Evolutionary conservation across 2,888 invertebrate species (phyloP).

Genomic region (Pterostichus madidus): DNA sequence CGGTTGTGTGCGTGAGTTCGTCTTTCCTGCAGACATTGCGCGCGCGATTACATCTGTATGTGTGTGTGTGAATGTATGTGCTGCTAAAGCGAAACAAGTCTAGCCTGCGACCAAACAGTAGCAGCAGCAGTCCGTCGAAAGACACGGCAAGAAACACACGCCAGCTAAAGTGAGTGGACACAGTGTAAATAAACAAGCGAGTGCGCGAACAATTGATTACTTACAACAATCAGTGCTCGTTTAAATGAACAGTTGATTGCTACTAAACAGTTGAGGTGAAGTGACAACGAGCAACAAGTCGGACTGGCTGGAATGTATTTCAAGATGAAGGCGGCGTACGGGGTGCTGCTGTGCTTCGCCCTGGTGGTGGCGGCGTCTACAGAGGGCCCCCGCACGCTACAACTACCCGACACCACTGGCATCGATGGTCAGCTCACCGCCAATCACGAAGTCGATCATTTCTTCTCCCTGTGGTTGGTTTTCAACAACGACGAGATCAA

Average conservation of each 20-base stretch:
- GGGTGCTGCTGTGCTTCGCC: constrained; percentile 67
- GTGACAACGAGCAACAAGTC: constrained; percentile 14
- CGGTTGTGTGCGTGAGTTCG: constrained; percentile 7
- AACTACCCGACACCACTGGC: constrained; percentile 77
- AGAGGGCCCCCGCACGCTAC: constrained; percentile 69
- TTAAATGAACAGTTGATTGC: constrained; percentile 9
- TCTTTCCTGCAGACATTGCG: constrained; percentile 47
- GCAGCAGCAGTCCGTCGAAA: constrained; percentile 3
- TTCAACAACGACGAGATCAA: constrained; percentile 78
- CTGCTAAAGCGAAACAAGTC: constrained; percentile 20
- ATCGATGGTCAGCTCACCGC: constrained; percentile 78
- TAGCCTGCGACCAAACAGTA: constrained; percentile 16
- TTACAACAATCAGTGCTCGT: constrained; percentile 1
- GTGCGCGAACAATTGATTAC: not conserved
- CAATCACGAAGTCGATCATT: constrained; percentile 78
- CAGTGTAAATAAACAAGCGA: constrained; percentile 9
- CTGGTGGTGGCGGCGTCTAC: constrained; percentile 11
- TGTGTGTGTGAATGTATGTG: constrained; percentile 5
- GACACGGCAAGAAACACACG: not conserved
- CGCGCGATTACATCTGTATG: constrained; percentile 41
- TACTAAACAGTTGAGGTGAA: constrained; percentile 4
- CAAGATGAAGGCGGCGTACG: constrained; percentile 38
- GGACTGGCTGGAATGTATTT: constrained; percentile 19
- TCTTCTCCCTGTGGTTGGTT: constrained; percentile 79
- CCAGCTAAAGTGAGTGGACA: not conserved